Evolutionary conservation across 2,797 vertebrate genomes (phyloP), one percentile per base, ranked within the genome.

Genomic region (Ctenopoma kingsleyae): DNA sequence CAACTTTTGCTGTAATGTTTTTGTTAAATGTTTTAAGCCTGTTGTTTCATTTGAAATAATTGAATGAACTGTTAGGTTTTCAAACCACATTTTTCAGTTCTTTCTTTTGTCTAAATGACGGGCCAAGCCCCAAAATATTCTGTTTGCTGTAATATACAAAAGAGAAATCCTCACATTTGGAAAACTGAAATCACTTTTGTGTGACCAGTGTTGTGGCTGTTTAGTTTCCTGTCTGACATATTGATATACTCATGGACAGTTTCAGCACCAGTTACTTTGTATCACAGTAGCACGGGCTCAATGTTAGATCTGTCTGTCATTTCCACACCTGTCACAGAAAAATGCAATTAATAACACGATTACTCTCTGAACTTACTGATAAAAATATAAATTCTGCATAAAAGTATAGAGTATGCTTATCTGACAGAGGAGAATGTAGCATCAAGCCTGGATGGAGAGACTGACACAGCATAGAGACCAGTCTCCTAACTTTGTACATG

Each of bases 261-360:
- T 48, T 68, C 16, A 36, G 25, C 19, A 35, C 7, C 11, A 22
- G 7, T 10, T 32, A 32, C 2, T 32, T 8, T 8, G 30, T 9
- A 8, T 32, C 7, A 32, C 27, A 30, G 1, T 6, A 30, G 23
- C 70, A 53, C 68, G 46, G 25, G 32, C 76, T 76, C 86, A 80
- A 81, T 81, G 78, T 77, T 76, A 67, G 73, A n/a, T n/a, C n/a
- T n/a, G 47, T 75, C 30, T 74, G 73, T 20, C 61, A 65, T 49
- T 56, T 58, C 60, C 64, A 44, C 71, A 48, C 57, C 8, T 35
- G 40, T 46, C 30, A 48, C 6, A 66, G 19, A 40, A 36, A 64
- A 59, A 16, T 32, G 44, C 52, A 23, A 27, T 67, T 40, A 41
- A 51, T 22, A 5, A 27, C 43, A 46, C 35, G 51, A 57, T 79